A percentile compares a stretch with the other conserved stretches of the same genome.
Conservation (phyloP, 2,888 invertebrate genomes). For the Acheta domesticus region DNA sequence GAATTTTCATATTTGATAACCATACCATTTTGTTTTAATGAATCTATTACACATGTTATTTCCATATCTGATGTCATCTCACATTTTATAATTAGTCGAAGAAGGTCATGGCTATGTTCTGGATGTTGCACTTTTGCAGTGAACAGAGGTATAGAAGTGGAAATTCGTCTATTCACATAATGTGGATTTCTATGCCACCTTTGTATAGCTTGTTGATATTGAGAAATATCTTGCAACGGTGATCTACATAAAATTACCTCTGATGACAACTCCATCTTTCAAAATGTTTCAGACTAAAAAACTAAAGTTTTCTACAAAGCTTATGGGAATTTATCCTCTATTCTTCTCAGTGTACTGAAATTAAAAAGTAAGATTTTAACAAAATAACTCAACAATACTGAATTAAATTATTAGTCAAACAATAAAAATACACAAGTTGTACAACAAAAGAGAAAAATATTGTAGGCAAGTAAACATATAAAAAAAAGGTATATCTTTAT, state of each 20-base stretch:
- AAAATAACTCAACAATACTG: too few species aligned
- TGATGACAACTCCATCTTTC: neutral
- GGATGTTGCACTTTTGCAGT: slow-evolving; percentile 32
- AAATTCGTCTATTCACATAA: slow-evolving; percentile 67
- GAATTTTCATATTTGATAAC: slow-evolving; percentile 20
- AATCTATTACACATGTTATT: neutral
- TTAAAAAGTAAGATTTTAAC: too few species aligned
- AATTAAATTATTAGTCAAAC: too few species aligned
- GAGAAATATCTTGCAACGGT: neutral
- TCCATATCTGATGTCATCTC: slow-evolving; percentile 35
- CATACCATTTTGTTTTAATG: slow-evolving; percentile 5
- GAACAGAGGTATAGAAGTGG: slow-evolving; percentile 48
- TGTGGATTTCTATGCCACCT: slow-evolving; percentile 67
- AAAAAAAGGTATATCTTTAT: too few species aligned
- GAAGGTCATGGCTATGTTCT: slow-evolving; percentile 29
- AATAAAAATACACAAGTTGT: too few species aligned
- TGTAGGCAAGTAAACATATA: too few species aligned
- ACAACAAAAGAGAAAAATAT: too few species aligned
- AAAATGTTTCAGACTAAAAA: too few species aligned
- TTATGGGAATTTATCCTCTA: neutral
- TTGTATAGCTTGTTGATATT: slow-evolving; percentile 63
- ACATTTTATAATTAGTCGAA: slow-evolving; percentile 39
- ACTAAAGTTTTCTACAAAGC: too few species aligned
- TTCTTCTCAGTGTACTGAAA: slow-evolving; percentile 18
- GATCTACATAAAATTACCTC: neutral